A percentile compares a stretch with the other conserved stretches of the same genome.
Evolutionary conservation across 2,888 invertebrate species (phyloP).

Genomic region (Bombyx huttoni): DNA sequence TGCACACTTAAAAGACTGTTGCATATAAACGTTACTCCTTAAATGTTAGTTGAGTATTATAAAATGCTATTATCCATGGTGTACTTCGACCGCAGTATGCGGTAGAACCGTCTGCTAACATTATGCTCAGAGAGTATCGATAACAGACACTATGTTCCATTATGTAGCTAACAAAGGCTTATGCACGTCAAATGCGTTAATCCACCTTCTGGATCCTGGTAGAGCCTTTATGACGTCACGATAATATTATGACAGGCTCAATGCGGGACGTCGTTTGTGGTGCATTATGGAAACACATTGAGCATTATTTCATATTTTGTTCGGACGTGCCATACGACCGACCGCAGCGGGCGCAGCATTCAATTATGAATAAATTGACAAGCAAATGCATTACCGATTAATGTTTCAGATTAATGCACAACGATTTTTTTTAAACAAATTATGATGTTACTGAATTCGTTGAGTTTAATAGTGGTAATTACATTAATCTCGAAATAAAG

Average conservation of each 20-base stretch:
- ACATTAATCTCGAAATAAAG: conserved; percentile 11
- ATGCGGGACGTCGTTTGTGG: conserved; percentile 28
- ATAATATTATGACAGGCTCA: conserved; percentile 27
- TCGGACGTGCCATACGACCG: conserved; percentile 25
- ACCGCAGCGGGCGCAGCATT: conserved; percentile 23
- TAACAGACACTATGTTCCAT: background rate
- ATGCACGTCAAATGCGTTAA: conserved; percentile 18
- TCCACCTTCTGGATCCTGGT: conserved; percentile 11
- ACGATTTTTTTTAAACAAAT: conserved; percentile 25
- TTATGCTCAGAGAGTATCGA: background rate
- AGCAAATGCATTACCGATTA: conserved; percentile 38
- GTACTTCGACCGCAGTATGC: background rate
- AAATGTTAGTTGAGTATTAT: background rate
- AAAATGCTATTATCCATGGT: background rate
- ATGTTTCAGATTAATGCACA: conserved; percentile 36
- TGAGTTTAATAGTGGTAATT: conserved; percentile 16
- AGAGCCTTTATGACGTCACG: conserved; percentile 19
- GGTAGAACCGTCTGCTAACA: background rate
- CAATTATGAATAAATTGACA: conserved; percentile 49
- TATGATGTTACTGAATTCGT: conserved; percentile 17
- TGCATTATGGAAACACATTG: conserved; percentile 36
- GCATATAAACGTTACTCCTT: no score
- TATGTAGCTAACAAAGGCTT: conserved; percentile 17
- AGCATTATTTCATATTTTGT: conserved; percentile 39
- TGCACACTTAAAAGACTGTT: no score